Conservation (phyloP, 1,140 invertebrate genomes). For the Dendroctonus valens region DNA sequence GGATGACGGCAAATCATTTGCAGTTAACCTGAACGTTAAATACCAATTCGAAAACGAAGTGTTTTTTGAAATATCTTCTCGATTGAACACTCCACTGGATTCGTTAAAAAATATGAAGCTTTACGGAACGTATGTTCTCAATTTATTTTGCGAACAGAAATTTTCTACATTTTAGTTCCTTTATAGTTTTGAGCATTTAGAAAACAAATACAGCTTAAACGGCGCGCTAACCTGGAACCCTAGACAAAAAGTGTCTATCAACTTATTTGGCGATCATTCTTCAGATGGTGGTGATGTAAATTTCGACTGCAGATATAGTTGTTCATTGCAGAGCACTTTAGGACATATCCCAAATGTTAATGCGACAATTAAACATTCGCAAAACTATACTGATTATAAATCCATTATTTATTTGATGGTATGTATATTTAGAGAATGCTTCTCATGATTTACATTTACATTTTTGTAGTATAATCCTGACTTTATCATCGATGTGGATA, state of each 20-base stretch:
- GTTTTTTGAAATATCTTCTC: slow-evolving; percentile 44
- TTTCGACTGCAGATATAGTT: slow-evolving; percentile 53
- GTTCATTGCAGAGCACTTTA: slow-evolving; percentile 58
- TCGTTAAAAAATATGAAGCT: slow-evolving; percentile 71
- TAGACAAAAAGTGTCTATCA: slow-evolving; percentile 55
- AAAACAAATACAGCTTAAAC: slow-evolving; percentile 47
- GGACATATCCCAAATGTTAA: slow-evolving; percentile 57
- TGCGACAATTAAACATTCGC: slow-evolving; percentile 56
- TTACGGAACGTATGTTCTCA: slow-evolving; percentile 56
- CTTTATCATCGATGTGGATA: slow-evolving; percentile 57
- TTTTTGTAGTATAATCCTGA: slow-evolving; percentile 52
- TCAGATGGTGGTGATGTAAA: slow-evolving; percentile 41
- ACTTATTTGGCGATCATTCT: slow-evolving; percentile 54
- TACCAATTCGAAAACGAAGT: slow-evolving; percentile 51
- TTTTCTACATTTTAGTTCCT: not conserved
- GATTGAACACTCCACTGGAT: slow-evolving; percentile 68
- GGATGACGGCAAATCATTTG: slow-evolving; percentile 56
- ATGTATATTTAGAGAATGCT: slow-evolving; percentile 19
- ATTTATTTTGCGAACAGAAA: not conserved
- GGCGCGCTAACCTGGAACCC: slow-evolving; percentile 59
- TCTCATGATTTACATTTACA: slow-evolving; percentile 1
- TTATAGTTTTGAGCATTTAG: slow-evolving; percentile 50
- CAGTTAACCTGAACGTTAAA: slow-evolving; percentile 54
- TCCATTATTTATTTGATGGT: slow-evolving; percentile 54
- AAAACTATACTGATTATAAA: slow-evolving; percentile 53